Evolutionary conservation across 1,140 invertebrate genomes (phyloP), one percentile per base, ranked within the genome.

Genomic region (Trichonephila inaurata): DNA sequence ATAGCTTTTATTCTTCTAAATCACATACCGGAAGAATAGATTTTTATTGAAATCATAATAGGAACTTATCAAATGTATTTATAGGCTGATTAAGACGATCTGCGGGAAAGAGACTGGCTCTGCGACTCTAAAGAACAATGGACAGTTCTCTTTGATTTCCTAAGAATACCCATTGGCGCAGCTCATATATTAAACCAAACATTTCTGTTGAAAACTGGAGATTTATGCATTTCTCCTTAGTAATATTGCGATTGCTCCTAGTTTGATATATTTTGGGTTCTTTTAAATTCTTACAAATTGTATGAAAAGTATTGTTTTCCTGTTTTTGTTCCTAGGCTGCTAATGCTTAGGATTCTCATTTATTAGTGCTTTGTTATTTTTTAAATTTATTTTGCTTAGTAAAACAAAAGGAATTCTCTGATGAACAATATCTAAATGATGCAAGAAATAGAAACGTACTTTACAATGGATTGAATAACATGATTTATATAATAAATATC

Each of bases 1-100:
- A 77, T 77, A 40, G 28, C 72, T 77, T 77, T 77, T 77, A 12
- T 77, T 77, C 72, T 77, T 77, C 72, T 77, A 40, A 77, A 77
- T 77, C 69, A 40, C 12, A 77, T 77, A 77, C 33, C 33, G 72
- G 72, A 19, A 33, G 72, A 77, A 77, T 28, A 77, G 72, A 77
- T 77, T 40, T 77, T 40, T 77, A 33, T 77, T 33, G 24, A 21
- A 18, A 40, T 77, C 72, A 33, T 77, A 77, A 77, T 28, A 28
- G 72, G 72, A 77, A 77, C 72, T 21, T 4, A 77, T 77, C 72
- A 77, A 40, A 77, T 77, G 40, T 77, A 77, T 77, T 77, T 77
- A 77, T 77, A 77, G 72, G 33, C 28, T 77, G 28, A 18, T 19
- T 28, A 14, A 40, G 72, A 77, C 28, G 72, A 77, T 28, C 12